Conservation (phyloP, 2,888 invertebrate genomes). For the Rotaria socialis region DNA sequence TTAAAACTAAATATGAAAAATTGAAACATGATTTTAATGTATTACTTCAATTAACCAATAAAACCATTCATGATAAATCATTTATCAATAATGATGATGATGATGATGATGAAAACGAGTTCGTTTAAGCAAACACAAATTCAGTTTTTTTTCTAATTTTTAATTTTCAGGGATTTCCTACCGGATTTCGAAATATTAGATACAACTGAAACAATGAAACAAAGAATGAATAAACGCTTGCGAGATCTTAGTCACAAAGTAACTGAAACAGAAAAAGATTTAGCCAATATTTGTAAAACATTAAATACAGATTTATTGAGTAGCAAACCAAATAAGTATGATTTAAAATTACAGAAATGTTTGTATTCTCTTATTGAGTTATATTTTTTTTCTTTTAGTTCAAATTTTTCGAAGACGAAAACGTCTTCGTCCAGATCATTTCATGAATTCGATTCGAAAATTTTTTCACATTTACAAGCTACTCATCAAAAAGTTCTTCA, state of each 20-base stretch:
- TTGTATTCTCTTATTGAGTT: not conserved
- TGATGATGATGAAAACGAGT: constrained; percentile 9
- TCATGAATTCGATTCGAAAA: not conserved
- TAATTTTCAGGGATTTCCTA: not conserved
- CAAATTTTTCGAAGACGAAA: not conserved
- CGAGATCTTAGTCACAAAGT: not conserved
- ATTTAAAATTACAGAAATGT: not conserved
- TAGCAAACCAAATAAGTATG: not conserved
- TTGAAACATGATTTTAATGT: constrained; percentile 14
- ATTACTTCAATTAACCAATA: not conserved
- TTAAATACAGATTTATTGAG: not conserved
- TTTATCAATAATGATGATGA: not conserved
- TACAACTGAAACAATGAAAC: not conserved
- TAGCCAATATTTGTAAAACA: not conserved
- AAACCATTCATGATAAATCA: constrained; percentile 13
- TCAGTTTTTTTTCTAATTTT: not conserved
- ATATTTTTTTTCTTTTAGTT: not conserved
- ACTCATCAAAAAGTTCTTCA: not conserved
- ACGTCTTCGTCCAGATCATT: not conserved
- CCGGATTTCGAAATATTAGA: constrained; percentile 15
- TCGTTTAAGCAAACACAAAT: too few species aligned
- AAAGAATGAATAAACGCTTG: not conserved
- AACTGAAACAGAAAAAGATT: not conserved
- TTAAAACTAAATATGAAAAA: constrained; percentile 21
- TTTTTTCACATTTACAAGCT: constrained; percentile 14